Evolutionary conservation across 2,888 invertebrate genomes (phyloP).

Genomic region (Drosophila cyrtoloma): DNA sequence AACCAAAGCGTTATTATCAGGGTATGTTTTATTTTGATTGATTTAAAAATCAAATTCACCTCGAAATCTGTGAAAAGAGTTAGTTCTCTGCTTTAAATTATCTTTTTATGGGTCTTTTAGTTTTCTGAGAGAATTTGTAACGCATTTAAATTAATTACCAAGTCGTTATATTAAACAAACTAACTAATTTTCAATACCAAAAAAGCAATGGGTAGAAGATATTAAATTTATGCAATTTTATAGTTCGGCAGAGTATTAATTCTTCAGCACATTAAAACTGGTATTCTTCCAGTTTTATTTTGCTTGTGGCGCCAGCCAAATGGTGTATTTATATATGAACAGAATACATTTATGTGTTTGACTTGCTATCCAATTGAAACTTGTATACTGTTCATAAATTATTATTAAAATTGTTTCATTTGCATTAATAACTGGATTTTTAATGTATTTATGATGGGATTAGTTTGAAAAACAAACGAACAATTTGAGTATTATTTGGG

Average conservation of each 20-base stretch:
- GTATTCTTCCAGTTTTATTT: slow-evolving; percentile 2
- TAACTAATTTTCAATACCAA: background rate
- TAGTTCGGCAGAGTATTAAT: slow-evolving; percentile 18
- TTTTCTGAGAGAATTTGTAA: slow-evolving; percentile 1
- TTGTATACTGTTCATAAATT: slow-evolving; percentile 50
- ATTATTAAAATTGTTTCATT: slow-evolving; percentile 42
- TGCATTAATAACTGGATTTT: slow-evolving; percentile 34
- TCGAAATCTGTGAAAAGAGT: slow-evolving; percentile 54
- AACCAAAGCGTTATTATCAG: slow-evolving; percentile 17
- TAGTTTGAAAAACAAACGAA: slow-evolving; percentile 20
- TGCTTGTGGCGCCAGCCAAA: slow-evolving; percentile 60
- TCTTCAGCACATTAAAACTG: background rate
- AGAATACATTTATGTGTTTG: slow-evolving; percentile 32
- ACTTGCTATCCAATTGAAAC: slow-evolving; percentile 32
- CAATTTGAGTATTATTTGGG: slow-evolving; percentile 4
- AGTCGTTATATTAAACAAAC: background rate
- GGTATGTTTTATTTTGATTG: slow-evolving; percentile 8
- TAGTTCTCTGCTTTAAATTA: slow-evolving; percentile 9
- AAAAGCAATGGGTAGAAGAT: background rate
- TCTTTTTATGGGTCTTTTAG: background rate
- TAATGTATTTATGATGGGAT: slow-evolving; percentile 36
- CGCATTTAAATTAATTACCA: background rate
- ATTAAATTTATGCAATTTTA: background rate
- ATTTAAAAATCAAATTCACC: slow-evolving; percentile 49
- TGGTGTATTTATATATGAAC: slow-evolving; percentile 44